Base-by-base conservation (phyloP, 2,888 invertebrate genomes). In the Acanthopleura granulata region DNA sequence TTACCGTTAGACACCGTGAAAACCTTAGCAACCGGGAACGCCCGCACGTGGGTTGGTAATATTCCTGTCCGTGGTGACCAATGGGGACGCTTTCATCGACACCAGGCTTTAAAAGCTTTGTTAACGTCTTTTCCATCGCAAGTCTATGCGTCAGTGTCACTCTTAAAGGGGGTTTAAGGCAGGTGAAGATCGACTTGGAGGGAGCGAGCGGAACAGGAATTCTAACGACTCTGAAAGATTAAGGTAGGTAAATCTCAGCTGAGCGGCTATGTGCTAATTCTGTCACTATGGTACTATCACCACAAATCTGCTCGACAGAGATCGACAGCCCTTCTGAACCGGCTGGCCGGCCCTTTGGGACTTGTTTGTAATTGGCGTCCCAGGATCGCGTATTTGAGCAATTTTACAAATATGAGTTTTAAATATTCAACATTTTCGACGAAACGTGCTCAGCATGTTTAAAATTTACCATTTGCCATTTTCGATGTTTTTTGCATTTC, bases 101-200 rank as follows among this genome's bases (percentile, higher is more conserved):
- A 66, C 25, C 25, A 66, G 66, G 66, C 66, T 66, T 27, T 22
- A 66, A 66, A 66, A 66, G 66, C 66, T 66, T 66, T 66, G 66
- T 66, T 27, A 66, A 66, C 66, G 66, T 66, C 66, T 66, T 66
- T 15, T 66, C 66, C 16, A 66, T 27, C 22, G 22, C 22, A 16
- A 27, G 66, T 27, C 18, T 66, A 66, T 12, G 66, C 66, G 25
- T 18, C 29, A 27, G 27, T 66, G 29, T 27, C 66, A 66, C 22
- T 66, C 25, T 66, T 66, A 27, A 27, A 66, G 66, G 25, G 66
- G 66, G 29, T 27, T 22, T 57, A 66, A 27, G 29, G 66, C 66
- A 66, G 66, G 66, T 66, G 66, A 27, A 66, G 66, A 22, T 16
- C 66, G 66, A 27, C 66, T 66, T 16, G 25, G 66, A 27, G 66